Evolutionary conservation across 2,888 invertebrate genomes (phyloP).

Genomic region (Calameuta idolon): DNA sequence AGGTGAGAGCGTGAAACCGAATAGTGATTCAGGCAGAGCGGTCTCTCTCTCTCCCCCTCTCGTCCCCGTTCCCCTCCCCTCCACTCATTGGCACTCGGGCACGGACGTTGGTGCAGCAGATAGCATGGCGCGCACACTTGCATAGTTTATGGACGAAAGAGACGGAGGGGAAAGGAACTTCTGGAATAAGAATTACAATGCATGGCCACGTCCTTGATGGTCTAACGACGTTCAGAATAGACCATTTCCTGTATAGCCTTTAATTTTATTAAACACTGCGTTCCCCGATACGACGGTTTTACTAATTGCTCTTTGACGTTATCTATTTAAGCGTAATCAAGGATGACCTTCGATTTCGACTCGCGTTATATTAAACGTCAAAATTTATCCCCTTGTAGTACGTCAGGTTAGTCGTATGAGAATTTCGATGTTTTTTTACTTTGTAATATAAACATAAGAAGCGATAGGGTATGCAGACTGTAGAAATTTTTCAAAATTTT

Average conservation of each 20-base stretch:
- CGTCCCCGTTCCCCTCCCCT: no score
- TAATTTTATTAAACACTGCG: slow-evolving; percentile 17
- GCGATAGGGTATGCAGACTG: neutral
- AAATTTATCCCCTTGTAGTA: neutral
- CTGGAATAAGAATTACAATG: slow-evolving; percentile 10
- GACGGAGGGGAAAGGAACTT: slow-evolving; percentile 10
- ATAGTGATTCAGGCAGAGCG: neutral
- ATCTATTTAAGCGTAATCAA: neutral
- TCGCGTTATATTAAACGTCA: neutral
- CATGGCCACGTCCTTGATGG: slow-evolving; percentile 22
- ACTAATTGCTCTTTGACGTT: neutral
- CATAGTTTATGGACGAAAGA: neutral
- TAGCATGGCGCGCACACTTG: neutral
- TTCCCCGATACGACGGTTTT: neutral
- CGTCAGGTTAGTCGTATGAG: neutral
- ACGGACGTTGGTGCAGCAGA: neutral
- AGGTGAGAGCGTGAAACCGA: neutral
- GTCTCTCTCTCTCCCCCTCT: neutral
- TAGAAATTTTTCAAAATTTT: neutral
- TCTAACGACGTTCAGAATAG: slow-evolving; percentile 17
- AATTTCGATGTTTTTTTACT: neutral
- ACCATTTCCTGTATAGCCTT: slow-evolving; percentile 20
- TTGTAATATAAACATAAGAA: no score
- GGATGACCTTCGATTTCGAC: neutral
- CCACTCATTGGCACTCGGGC: neutral